Base-by-base conservation (phyloP, 2,113 vertebrate genomes). In the Myxocyprinus asiaticus region DNA sequence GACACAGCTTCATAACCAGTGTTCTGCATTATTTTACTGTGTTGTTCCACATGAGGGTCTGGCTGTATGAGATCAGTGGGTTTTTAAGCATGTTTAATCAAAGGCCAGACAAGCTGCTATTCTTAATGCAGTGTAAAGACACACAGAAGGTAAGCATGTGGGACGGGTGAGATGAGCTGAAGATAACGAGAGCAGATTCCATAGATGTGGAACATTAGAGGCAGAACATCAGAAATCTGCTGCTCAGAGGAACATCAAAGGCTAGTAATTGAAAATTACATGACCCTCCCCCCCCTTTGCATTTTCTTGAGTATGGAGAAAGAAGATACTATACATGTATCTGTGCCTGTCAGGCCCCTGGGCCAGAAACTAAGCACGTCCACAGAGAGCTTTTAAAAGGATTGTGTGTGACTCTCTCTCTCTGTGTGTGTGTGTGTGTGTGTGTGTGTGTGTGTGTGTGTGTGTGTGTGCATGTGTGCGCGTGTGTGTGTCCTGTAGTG, bases 291-390 rank as follows among this genome's bases (percentile, higher is more conserved):
- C 72, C 63, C 42, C 62, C 72, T 62, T 48, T 53, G 64, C 44
- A 78, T 66, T 82, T 77, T 48, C 45, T 33, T 43, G 72, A 67
- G 65, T 43, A 5, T 76, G 56, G 68, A 67, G 53, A 69, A 75
- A 79, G 67, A 58, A 76, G 80, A 82, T 82, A 76, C 64, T 80
- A 82, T 74, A 82, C 48, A 69, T 80, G 78, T 85, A 77, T 82
- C 81, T 68, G 68, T 80, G 78, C 74, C 77, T 78, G 73, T 77
- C 51, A 64, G 81, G 78, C 67, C 77, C 70, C 59, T 75, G 15
- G 80, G 83, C 83, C 84, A 85, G 75, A 76, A 85, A 82, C 81
- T 77, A 85, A 80, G 68, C 74, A 80, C 43, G 75, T 82, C 78
- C 81, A 80, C 69, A 75, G 84, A 85, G 81, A 82, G 69, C 78